phyloP scores from a whole-genome alignment of 2,797 vertebrate genomes.

The Pseudochaenichthys georgianus region DNA sequence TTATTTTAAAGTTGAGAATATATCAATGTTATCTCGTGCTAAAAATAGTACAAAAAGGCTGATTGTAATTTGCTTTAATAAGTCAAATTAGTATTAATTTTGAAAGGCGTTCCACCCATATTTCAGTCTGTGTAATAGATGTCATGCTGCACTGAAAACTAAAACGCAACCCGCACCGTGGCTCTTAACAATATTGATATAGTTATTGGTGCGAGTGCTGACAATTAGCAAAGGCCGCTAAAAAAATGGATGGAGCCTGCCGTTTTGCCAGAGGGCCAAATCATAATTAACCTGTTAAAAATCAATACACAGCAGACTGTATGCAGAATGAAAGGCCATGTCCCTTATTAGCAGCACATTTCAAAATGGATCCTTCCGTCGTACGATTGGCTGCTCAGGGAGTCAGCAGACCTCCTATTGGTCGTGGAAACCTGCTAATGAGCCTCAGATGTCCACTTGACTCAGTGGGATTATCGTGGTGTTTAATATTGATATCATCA shows the following conservation, averaged over 20 bases:
- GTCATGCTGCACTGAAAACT: conserved; percentile 2
- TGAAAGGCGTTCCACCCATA: not conserved
- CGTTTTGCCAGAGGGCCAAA: conserved; percentile 28
- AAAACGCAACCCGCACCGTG: not conserved
- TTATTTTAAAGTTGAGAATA: conserved; percentile 26
- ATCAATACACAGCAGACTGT: conserved; percentile 48
- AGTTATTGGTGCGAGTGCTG: conserved; percentile 6
- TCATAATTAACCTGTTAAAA: conserved; percentile 60
- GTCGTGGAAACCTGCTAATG: conserved; percentile 53
- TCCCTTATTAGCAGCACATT: conserved; percentile 48
- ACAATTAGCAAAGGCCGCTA: conserved; percentile 22
- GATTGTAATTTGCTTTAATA: conserved; percentile 9
- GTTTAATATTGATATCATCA: conserved; percentile 81
- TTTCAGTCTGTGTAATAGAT: conserved; percentile 13
- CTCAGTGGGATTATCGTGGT: conserved; percentile 62
- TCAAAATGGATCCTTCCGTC: conserved; percentile 40
- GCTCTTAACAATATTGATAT: conserved; percentile 21
- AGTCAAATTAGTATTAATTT: conserved; percentile 17
- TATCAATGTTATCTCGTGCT: conserved; percentile 35
- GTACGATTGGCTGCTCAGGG: conserved; percentile 47
- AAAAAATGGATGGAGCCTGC: conserved; percentile 24
- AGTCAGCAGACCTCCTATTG: conserved; percentile 47
- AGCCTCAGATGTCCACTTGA: conserved; percentile 70
- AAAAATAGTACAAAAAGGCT: conserved; percentile 9
- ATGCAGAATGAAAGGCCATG: conserved; percentile 29